Base-by-base conservation (phyloP, 2,888 invertebrate species). In the Nomada ferruginata region DNA sequence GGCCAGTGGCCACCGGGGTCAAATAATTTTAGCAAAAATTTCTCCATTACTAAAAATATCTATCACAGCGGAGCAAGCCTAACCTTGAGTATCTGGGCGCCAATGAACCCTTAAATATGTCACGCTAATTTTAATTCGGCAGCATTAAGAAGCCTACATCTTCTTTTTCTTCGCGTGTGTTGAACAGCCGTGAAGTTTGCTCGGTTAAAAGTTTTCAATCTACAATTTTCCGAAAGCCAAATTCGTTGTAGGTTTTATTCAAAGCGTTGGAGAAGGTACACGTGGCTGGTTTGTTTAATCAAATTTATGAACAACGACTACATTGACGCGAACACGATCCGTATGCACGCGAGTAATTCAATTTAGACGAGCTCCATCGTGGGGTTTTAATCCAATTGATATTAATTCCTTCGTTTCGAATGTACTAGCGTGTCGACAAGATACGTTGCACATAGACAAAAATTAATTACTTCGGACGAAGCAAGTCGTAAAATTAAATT, bases 351-450 rank as follows among this genome's bases (percentile, higher is more conserved):
- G 55, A 59, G 47, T 87, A 80, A 87, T 87, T 87, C 74, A 86
- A 59, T 82, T 36, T 78, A 79, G 84, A 78, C 69, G 65, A 74
- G 71, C 57, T 57, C 68, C 72, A 81, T 66, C 83, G 63, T 53
- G 76, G 59, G 71, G 83, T 83, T 87, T 87, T 85, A 86, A 87
- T 85, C 79, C 82, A 87, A 87, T 87, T 85, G 76, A 84, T 59
- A 79, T 64, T 80, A 76, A 82, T 83, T 76, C 61, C 66, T 77
- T 65, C 52, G 63, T 76, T 80, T 60, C 20, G 53, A 44, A 55
- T 66, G 26, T 57, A 29, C 79, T 79, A 79, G 71, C 70, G 77
- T 80, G 82, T 78, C 36, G 50, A 74, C 72, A 44, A 70, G 57
- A 66, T 63, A 53, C 69, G 61, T 66, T 23, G 9, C 15, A n/a